Percentiles rank a stretch among this genome's conserved stretches.
Conservation (phyloP, 1,140 invertebrate genomes). For the Pachypeltis micranthus region DNA sequence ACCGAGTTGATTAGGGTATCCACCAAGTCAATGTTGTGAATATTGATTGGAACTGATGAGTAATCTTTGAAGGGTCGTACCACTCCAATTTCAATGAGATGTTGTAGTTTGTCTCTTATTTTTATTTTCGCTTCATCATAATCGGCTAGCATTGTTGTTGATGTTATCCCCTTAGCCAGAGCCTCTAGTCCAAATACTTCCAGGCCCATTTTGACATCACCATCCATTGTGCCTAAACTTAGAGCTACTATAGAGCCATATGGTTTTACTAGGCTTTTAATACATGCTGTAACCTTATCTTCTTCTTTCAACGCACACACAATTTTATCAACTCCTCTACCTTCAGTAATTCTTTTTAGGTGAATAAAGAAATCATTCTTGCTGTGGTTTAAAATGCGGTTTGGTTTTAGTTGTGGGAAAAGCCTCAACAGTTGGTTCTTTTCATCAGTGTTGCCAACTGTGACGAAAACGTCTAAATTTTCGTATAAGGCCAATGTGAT, state of each 20-base stretch:
- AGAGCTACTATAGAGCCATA: background rate
- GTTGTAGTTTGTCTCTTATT: background rate
- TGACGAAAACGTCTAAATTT: constrained; percentile 1
- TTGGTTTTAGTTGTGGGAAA: background rate
- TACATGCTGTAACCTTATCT: background rate
- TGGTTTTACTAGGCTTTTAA: background rate
- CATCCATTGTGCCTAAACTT: background rate
- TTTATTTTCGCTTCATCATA: background rate
- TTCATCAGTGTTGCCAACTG: background rate
- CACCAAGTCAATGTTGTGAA: background rate
- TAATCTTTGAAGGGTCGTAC: background rate
- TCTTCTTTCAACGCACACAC: constrained; percentile 7
- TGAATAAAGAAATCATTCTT: constrained; percentile 17
- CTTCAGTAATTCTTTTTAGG: constrained; percentile 17
- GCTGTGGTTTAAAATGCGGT: background rate
- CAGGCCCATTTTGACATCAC: background rate
- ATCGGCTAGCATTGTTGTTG: background rate
- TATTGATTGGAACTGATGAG: background rate
- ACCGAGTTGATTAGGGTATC: background rate
- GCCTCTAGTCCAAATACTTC: background rate
- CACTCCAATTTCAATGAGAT: background rate
- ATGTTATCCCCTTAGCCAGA: background rate
- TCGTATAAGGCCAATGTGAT: background rate
- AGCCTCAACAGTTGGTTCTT: background rate
- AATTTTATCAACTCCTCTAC: constrained; percentile 12